A percentile compares a stretch with the other conserved stretches of the same genome.
These are phyloP conservation scores for Latrodectus elegans DNA, from an alignment of 2,888 invertebrate species.

Conservation along the genomic window DNA sequence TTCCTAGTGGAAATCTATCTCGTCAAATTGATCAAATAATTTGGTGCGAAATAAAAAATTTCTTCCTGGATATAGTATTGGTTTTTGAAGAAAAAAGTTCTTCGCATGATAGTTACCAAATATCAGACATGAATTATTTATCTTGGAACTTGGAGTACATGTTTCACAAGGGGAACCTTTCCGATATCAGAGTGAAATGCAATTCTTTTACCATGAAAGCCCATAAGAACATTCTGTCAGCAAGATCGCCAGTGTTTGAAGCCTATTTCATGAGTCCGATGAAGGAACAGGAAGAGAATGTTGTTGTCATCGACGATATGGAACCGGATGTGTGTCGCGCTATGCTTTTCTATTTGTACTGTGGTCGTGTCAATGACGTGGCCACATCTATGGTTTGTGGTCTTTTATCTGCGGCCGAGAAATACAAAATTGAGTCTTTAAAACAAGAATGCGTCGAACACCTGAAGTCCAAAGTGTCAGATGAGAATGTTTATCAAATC, in stretches of 20 bases:
- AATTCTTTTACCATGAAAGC: background rate
- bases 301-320: conserved; percentile 8
- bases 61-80: too few species aligned
- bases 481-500: background rate
- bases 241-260: conserved; percentile 11
- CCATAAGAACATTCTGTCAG: conserved; percentile 13
- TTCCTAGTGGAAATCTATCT: too few species aligned
- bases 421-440: background rate
- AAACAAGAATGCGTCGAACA: background rate
- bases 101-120: background rate
- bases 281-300: background rate
- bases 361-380: background rate
- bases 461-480: background rate
- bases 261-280: background rate
- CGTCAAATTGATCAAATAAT: too few species aligned
- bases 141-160: background rate
- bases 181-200: conserved; percentile 7
- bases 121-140: background rate
- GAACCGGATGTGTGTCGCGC: background rate
- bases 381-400: background rate
- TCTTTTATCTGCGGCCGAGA: conserved; percentile 11
- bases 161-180: background rate
- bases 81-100: too few species aligned
- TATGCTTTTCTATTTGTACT: background rate
- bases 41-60: too few species aligned